Evolutionary conservation across 2,888 invertebrate genomes (phyloP), one percentile per base, ranked within the genome.

Genomic region (Lydus trimaculatus): DNA sequence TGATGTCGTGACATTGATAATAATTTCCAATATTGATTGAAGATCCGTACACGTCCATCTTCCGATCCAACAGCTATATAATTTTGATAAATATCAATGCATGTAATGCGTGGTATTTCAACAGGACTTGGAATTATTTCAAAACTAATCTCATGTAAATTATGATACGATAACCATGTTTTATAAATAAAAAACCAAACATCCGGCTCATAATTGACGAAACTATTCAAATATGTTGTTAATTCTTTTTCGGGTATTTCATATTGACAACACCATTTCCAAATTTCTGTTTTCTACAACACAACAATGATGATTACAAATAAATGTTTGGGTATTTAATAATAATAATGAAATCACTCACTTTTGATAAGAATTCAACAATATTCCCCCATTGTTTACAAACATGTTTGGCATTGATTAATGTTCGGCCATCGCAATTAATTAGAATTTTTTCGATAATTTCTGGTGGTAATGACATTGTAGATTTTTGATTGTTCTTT

Each of bases 51-150:
- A 61, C 83, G 75, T 0, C 84, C 84, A 75, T 84, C 83, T 71
- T 83, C 83, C 15, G 82, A 81, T 9, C 84, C 84, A 9, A 84
- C 78, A 58, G 84, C 84, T 71, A 84, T 81, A 58, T 79, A 81
- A 8, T 78, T 73, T 28, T 79, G n/a, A 43, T 43, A 79, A n/a
- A 81, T 82, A 33, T 83, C 82, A 64, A 84, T 77, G 64, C 82
- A 81, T 11, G 83, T 81, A 72, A 84, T 83, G 65, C 82, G 76
- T 15, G 80, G 81, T 15, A 82, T 71, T 66, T 83, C 82, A 15
- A 80, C 78, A 1, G 84, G 83, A 67, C 79, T 79, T 63, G 78
- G 69, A 20, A 80, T 71, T 33, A 80, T 80, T 61, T 83, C 82
- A 72, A 81, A 82, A 60, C 76, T 76, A n/a, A 83, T 76, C 48